Base-by-base conservation (phyloP, 2,888 invertebrate genomes). In the Drosophila mimica region DNA sequence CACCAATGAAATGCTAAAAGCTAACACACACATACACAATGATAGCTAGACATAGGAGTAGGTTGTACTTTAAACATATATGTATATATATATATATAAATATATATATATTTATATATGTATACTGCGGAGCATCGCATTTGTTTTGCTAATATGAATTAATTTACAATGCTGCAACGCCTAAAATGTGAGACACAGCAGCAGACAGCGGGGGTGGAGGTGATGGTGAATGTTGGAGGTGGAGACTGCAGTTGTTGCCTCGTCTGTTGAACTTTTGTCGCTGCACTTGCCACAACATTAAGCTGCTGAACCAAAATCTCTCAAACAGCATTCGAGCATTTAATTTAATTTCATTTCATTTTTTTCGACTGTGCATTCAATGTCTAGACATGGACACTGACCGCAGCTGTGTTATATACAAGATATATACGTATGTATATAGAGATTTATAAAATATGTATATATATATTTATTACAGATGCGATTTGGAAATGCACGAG, bases 131-230 rank as follows among this genome's bases (percentile, higher is more conserved):
- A 64, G 62, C 78, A 71, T 75, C 78, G 70, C 72, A 86, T 85
- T 88, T 85, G 85, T 85, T 86, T 86, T 78, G 87, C 87, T 85
- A 85, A 85, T 85, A 88, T 85, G 84, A 85, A 85, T 85, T 85
- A 85, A 85, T 85, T 85, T 85, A 86, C 82, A 86, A 86, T 82
- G 74, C 80, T 67, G 84, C 87, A 75, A 81, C 83, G 81, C 85
- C 74, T 71, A 67, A 77, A 76, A 66, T 60, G 60, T 58, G 58
- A 48, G 56, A 48, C 52, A 28, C 38, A 25, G 31, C 58, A 46
- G 46, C 20, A 28, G 15, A 31, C 48, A 20, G 31, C 15, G 38
- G 33, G 30, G 13, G 30, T 15, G 46, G 25, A 15, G 46, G 3
- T 4, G 34, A 3, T 31, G 25, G 11, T 33, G 28, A 17, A 43